Conservation (phyloP, 2,888 invertebrate species). For the Drosophila paramelanica region DNA sequence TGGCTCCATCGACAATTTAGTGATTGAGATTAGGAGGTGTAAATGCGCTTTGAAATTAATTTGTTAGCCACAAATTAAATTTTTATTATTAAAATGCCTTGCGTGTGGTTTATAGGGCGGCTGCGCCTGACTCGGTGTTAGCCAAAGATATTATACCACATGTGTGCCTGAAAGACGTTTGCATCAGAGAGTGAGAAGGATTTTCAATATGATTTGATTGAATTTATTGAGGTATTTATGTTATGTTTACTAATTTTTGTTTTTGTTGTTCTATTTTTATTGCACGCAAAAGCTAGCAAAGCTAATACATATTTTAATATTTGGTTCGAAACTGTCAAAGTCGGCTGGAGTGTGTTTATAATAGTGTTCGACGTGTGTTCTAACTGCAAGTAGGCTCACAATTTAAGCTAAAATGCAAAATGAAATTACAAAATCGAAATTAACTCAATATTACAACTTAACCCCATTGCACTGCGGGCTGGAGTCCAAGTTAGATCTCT, state of each 20-base stretch:
- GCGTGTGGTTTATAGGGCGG: slow-evolving; percentile 59
- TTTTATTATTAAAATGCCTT: slow-evolving; percentile 76
- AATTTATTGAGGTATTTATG: too few relatives aligned
- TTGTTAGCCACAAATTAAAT: slow-evolving; percentile 79
- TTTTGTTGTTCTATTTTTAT: too few relatives aligned
- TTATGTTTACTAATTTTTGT: too few relatives aligned
- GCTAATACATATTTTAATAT: too few relatives aligned
- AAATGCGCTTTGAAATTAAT: slow-evolving; percentile 81
- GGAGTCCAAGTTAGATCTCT: slow-evolving; percentile 27
- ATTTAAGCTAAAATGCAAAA: not conserved
- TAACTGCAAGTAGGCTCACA: too few relatives aligned
- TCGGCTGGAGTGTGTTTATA: too few relatives aligned
- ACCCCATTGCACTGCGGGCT: slow-evolving; percentile 12
- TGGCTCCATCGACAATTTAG: slow-evolving; percentile 69
- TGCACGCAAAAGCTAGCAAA: too few relatives aligned
- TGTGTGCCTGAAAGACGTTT: not conserved
- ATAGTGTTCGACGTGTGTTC: too few relatives aligned
- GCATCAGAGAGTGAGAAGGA: not conserved
- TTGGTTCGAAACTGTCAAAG: too few relatives aligned
- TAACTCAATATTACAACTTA: slow-evolving; percentile 1
- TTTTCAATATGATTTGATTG: too few relatives aligned
- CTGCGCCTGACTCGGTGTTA: not conserved
- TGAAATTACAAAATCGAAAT: not conserved
- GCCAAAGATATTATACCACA: slow-evolving; percentile 11
- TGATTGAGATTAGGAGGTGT: slow-evolving; percentile 81